Percentiles rank a stretch among this genome's conserved stretches.
Conservation (phyloP, 2,888 invertebrate species). For the Horisme vitalbata region DNA sequence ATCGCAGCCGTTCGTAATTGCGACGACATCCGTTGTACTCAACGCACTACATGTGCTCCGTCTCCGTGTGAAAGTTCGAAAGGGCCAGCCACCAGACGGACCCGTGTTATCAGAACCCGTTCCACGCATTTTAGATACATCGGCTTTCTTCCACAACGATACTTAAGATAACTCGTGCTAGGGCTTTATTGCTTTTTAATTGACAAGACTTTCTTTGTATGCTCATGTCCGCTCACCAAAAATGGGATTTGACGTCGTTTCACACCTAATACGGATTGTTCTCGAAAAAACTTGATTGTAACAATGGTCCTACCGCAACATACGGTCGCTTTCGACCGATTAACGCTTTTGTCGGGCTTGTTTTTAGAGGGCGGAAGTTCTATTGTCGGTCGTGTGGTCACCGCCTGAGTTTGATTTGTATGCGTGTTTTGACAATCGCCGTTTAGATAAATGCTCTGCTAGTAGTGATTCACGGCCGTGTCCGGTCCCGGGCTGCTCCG, state of each 20-base stretch:
- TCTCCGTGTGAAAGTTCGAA: constrained; percentile 75
- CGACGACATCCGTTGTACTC: constrained; percentile 73
- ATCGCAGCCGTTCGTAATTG: constrained; percentile 75
- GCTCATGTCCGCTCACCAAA: constrained; percentile 43
- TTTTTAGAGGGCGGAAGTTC: constrained; percentile 62
- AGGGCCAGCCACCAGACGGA: constrained; percentile 54
- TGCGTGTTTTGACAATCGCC: constrained; percentile 65
- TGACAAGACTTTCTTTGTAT: constrained; percentile 51
- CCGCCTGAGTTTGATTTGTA: constrained; percentile 63
- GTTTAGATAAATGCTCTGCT: constrained; percentile 50
- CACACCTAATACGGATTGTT: constrained; percentile 53
- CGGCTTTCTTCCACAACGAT: constrained; percentile 62
- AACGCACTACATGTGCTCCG: constrained; percentile 57
- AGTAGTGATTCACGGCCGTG: constrained; percentile 46
- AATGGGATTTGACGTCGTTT: constrained; percentile 52
- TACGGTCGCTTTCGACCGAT: constrained; percentile 50
- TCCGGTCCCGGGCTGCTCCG: constrained; percentile 36
- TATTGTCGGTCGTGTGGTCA: constrained; percentile 64
- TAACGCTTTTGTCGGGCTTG: constrained; percentile 49
- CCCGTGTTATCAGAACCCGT: constrained; percentile 66
- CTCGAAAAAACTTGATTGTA: constrained; percentile 40
- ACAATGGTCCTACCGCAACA: constrained; percentile 56
- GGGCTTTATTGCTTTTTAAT: constrained; percentile 59
- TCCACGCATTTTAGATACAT: constrained; percentile 63
- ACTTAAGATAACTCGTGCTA: constrained; percentile 54